Evolutionary conservation across 2,797 vertebrate genomes (phyloP), one percentile per base, ranked within the genome.

Genomic region (Propithecus perrieri): DNA sequence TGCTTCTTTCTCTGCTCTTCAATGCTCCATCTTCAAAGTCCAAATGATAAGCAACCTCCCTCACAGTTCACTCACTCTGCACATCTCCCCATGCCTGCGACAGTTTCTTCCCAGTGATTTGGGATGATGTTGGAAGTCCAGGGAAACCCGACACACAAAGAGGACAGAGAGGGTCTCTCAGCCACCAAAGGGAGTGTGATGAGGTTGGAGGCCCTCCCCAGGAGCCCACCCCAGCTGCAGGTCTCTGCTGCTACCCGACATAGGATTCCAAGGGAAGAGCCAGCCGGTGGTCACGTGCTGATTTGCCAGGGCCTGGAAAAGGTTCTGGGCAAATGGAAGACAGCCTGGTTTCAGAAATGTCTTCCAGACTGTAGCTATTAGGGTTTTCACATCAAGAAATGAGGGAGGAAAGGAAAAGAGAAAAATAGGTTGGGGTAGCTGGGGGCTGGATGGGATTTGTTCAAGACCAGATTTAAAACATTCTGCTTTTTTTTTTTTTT

Each of bases 391-490:
- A 50, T 93, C 46, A 95, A 98, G 65, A 97, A 96, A 96, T 79
- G 79, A 63, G 67, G 33, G 24, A 35, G 91, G 35, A 9, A 18
- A 35, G 76, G 30, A 33, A 35, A 53, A 11, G 12, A 46, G 87
- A 72, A 93, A 96, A 92, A 63, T 28, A 91, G 72, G 2, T 55
- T 86, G 33, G 55, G 57, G 65, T 72, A 86, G 88, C 72, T 74
- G 59, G 93, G 48, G 86, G 80, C 87, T 88, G 78, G 93, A 95
- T 89, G 75, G 92, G 94, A 97, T 96, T 61, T 98, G 92, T 80
- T 98, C 96, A 84, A 78, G 90, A 97, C 59, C 95, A 96, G 80
- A 89, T 97, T 98, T 97, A 96, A 98, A 98, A 94, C 94, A 95
- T 91, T 98, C 92, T 81, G 86, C 63, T 91, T 97, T 98, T 75